Base-by-base conservation (phyloP, 2,797 vertebrate species). In the Acanthornis magna region DNA sequence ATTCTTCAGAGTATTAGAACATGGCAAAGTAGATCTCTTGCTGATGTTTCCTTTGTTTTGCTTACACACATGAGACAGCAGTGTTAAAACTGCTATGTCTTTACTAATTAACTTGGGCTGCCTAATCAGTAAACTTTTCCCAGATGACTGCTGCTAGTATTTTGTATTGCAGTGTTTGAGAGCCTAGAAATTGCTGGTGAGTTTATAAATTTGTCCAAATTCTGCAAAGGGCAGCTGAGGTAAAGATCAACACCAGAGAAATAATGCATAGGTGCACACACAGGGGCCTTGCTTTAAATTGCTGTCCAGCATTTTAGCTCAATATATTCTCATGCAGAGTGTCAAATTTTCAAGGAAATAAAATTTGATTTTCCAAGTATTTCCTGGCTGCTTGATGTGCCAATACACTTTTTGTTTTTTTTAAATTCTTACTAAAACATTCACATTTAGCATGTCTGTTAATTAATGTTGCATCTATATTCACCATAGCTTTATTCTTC, bases 391-490 rank as follows among this genome's bases (percentile, higher is more conserved):
- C 42, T 54, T 93, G 43, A 53, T 22, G 40, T 61, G 38, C 34
- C 34, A 60, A n/a, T 57, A 57, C 11, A 22, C 25, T 57, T 53
- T 22, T 34, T 32, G 36, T 8, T 40, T 63, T 10, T 29, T 20
- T 23, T 20, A 19, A 27, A 61, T 38, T 71, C 22, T 50, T 58
- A 36, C 32, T 45, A 60, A 90, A 96, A 51, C 54, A 63, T 79
- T 94, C 43, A 51, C 74, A 77, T 68, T 89, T 85, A 66, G 68
- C 66, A n/a, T 65, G 38, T 91, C 68, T 83, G 34, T 95, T 97
- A 94, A 96, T 97, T 96, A 97, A 85, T 23, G 65, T 95, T 95
- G 85, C 54, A 88, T 71, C 32, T 77, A 26, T 96, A 82, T 89
- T 93, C 63, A 79, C 81, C 54, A 72, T 20, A 82, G 57, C 62